These are phyloP conservation scores for Zaprionus vittiger DNA, from an alignment of 1,140 invertebrate genomes.

Conservation along the genomic window DNA sequence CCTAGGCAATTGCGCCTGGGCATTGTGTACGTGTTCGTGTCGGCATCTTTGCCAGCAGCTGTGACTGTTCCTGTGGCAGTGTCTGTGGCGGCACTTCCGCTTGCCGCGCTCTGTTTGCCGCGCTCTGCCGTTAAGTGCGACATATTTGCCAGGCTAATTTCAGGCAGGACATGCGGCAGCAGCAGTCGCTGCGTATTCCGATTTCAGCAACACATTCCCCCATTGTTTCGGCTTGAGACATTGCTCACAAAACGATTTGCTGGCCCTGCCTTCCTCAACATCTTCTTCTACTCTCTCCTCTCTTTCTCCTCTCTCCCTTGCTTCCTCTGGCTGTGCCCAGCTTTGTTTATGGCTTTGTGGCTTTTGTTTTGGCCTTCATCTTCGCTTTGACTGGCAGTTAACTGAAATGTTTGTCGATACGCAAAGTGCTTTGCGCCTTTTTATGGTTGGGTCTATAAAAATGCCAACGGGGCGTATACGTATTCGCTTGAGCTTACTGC, in stretches of 20 bases:
- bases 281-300: not conserved
- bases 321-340: not conserved
- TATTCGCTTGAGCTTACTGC: constrained; percentile 11
- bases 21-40: constrained; percentile 24
- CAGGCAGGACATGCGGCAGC: constrained; percentile 55
- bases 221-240: not conserved
- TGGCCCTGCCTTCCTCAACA: too few species aligned
- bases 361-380: constrained; percentile 55
- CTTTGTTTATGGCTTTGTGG: constrained; percentile 63
- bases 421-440: constrained; percentile 49
- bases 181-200: too few species aligned
- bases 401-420: constrained; percentile 58
- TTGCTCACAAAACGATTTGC: constrained; percentile 14
- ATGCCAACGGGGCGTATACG: constrained; percentile 8
- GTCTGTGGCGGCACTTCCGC: constrained; percentile 55
- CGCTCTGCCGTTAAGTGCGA: constrained; percentile 70
- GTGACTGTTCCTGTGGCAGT: constrained; percentile 1
- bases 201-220: too few species aligned
- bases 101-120: constrained; percentile 16
- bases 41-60: constrained; percentile 26
- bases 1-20: constrained; percentile 65
- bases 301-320: not conserved
- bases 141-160: constrained; percentile 82
- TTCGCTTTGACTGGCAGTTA: constrained; percentile 17
- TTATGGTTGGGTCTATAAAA: constrained; percentile 68